These are phyloP conservation scores for Perodicticus potto DNA, from an alignment of 2,797 vertebrate genomes.

Conservation along the genomic window DNA sequence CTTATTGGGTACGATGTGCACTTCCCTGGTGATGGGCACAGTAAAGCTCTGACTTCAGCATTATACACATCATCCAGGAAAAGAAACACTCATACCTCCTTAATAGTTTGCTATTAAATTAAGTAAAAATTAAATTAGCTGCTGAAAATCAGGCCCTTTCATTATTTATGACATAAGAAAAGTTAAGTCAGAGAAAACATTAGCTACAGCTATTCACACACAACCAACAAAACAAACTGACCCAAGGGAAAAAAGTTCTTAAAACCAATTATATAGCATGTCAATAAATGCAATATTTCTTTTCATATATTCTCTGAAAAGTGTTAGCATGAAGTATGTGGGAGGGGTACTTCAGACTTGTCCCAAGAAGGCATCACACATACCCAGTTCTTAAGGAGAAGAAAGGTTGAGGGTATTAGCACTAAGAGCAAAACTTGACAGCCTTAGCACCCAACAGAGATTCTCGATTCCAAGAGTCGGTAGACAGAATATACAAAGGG, in stretches of 20 bases:
- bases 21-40: background rate
- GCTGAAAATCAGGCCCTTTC: background rate
- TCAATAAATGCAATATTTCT: background rate
- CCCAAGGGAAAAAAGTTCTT: background rate
- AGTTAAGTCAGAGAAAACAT: background rate
- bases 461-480: background rate
- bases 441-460: background rate
- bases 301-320: constrained; percentile 4
- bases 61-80: background rate
- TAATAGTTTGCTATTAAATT: background rate
- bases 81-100: background rate
- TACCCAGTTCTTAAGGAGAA: background rate
- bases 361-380: background rate
- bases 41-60: background rate
- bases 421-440: background rate
- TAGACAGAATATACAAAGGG: background rate
- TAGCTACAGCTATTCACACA: background rate
- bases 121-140: background rate
- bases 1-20: background rate
- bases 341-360: background rate
- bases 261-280: background rate
- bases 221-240: background rate
- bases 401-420: background rate
- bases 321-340: background rate
- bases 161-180: constrained; percentile 3